phyloP scores from a whole-genome alignment of 1,140 invertebrate genomes.

The Drosophila takahashii region DNA sequence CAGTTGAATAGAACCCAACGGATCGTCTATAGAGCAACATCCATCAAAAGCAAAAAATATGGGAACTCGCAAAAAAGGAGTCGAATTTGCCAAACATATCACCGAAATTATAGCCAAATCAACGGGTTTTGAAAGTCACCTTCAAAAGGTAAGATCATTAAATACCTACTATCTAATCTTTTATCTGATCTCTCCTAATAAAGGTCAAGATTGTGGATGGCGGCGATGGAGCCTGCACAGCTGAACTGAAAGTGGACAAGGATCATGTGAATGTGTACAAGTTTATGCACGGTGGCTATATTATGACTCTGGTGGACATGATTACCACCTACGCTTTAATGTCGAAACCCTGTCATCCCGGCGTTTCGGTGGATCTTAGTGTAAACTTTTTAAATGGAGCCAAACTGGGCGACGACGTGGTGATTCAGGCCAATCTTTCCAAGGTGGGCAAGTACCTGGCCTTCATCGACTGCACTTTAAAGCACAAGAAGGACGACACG shows the following conservation, averaged over 20 bases:
- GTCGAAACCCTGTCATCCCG: conserved; percentile 87
- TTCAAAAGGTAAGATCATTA: conserved; percentile 56
- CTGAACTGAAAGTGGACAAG: conserved; percentile 91
- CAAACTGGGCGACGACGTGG: conserved; percentile 90
- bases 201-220: conserved; percentile 90
- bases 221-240: conserved; percentile 88
- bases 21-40: conserved; percentile 12
- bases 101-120: conserved; percentile 71
- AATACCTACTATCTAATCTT: background rate
- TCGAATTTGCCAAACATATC: conserved; percentile 76
- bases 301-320: conserved; percentile 92
- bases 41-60: conserved; percentile 32
- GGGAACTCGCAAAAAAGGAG: conserved; percentile 73
- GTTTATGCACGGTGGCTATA: conserved; percentile 93
- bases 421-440: conserved; percentile 92
- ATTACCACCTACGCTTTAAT: conserved; percentile 93
- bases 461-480: conserved; percentile 92
- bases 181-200: background rate
- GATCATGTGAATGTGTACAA: conserved; percentile 92
- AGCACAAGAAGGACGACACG: conserved; percentile 89
- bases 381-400: conserved; percentile 91
- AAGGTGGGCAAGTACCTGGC: conserved; percentile 92
- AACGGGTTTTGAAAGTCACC: conserved; percentile 66
- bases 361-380: conserved; percentile 91
- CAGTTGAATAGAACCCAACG: background rate